These are phyloP conservation scores for Lasioglossum villosulum DNA, from an alignment of 2,888 invertebrate species.

Conservation along the genomic window DNA sequence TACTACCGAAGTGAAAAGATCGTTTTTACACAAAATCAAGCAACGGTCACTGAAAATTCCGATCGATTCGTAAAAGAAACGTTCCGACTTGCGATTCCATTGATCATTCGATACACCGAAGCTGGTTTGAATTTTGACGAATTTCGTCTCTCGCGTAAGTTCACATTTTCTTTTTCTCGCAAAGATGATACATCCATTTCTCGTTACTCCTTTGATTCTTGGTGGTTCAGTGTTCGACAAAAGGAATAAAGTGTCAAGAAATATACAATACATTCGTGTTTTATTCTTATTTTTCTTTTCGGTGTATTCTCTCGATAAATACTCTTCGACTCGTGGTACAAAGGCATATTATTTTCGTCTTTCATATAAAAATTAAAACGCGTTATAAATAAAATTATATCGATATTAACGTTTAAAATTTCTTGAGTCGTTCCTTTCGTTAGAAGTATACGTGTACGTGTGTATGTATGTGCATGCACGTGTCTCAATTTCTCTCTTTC, in stretches of 20 bases:
- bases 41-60: conserved; percentile 17
- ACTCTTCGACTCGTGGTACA: conserved; percentile 78
- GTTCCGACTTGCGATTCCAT: background rate
- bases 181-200: conserved; percentile 21
- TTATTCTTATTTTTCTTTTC: conserved; percentile 75
- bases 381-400: conserved; percentile 65
- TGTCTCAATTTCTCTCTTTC: background rate
- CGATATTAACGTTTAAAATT: conserved; percentile 54
- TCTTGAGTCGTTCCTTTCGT: conserved; percentile 46
- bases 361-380: conserved; percentile 69
- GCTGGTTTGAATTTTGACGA: background rate
- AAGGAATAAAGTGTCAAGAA: conserved; percentile 54
- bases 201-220: conserved; percentile 26
- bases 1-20: background rate
- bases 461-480: conserved; percentile 8
- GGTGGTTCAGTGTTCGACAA: conserved; percentile 36
- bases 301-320: conserved; percentile 78
- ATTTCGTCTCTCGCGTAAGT: background rate
- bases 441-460: conserved; percentile 3
- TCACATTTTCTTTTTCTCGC: too few species aligned
- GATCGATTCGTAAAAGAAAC: background rate
- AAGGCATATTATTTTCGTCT: conserved; percentile 68
- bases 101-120: background rate
- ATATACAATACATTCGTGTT: conserved; percentile 54
- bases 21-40: conserved; percentile 28